Percentiles rank a stretch among this genome's conserved stretches.
Conservation (phyloP, 2,888 invertebrate species). For the Perdita meconis region DNA sequence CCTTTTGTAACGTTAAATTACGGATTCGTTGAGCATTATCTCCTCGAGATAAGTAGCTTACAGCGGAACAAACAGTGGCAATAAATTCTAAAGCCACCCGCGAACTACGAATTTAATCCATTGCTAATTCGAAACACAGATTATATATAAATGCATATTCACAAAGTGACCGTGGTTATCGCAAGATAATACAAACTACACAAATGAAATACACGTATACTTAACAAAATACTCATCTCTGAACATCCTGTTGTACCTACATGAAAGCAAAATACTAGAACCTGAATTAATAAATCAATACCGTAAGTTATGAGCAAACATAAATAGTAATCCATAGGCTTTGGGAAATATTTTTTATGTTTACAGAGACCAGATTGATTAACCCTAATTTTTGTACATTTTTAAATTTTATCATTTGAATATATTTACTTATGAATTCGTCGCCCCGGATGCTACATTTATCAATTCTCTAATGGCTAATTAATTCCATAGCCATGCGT, state of each 20-base stretch:
- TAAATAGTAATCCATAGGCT: too few species aligned
- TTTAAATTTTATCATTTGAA: too few species aligned
- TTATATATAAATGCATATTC: slow-evolving; percentile 21
- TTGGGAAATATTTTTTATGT: too few species aligned
- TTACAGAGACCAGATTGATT: too few species aligned
- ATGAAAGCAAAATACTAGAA: not conserved
- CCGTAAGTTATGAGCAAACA: too few species aligned
- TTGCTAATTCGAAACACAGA: slow-evolving; percentile 20
- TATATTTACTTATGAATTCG: too few species aligned
- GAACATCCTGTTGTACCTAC: not conserved
- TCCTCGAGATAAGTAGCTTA: slow-evolving; percentile 24
- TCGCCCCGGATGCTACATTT: too few species aligned
- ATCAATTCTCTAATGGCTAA: too few species aligned
- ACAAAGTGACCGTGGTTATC: slow-evolving; percentile 16
- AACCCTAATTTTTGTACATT: too few species aligned
- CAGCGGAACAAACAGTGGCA: slow-evolving; percentile 7
- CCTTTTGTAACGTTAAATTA: slow-evolving; percentile 19
- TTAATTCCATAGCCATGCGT: too few species aligned
- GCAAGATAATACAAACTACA: not conserved
- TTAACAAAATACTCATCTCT: not conserved
- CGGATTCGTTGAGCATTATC: slow-evolving; percentile 25
- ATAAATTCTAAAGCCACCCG: slow-evolving; percentile 24
- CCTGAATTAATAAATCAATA: too few species aligned
- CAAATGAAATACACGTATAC: not conserved
- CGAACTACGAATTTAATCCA: slow-evolving; percentile 25